Base-by-base conservation (phyloP, 2,888 invertebrate genomes). In the Eilema caniola region DNA sequence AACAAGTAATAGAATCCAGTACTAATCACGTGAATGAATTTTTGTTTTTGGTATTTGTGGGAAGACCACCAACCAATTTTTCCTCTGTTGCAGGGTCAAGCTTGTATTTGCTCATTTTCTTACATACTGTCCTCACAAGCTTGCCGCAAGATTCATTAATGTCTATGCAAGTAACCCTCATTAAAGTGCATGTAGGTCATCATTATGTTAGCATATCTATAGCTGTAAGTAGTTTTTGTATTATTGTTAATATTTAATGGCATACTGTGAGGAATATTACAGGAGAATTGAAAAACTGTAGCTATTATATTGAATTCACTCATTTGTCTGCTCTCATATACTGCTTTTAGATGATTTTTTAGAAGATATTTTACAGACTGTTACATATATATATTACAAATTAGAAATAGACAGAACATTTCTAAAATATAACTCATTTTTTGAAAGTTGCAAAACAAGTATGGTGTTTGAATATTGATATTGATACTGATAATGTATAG, bases 361-460 rank as follows among this genome's bases (percentile, higher is more conserved):
- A 16, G 20, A 7, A 47, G 20, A 1, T 20, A 20, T 16, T 16
- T 16, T 47, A 47, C 16, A 20, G 16, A 5, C 3, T 2, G 47
- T 20, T 20, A 20, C 5, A 20, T 20, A 7, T n/a, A n/a, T n/a
- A 28, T 4, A 28, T 2, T 28, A n/a, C 0, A 53, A 53, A 53
- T n/a, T 3, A 3, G 0, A 53, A 53, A 8, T 20, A 41, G 14
- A 14, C 5, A 2, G 20, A 47, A 53, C 0, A 7, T n/a, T n/a
- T 53, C 8, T n/a, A 53, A 5, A n/a, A 53, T 10, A 10, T 1
- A 53, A n/a, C n/a, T n/a, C 7, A 53, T 53, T 10, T 53, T 10
- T 53, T n/a, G 53, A 53, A 53, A 53, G 53, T 53, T 53, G 53
- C n/a, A 53, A n/a, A 10, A n/a, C 53, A n/a, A 53, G 53, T 53